Evolutionary conservation across 2,113 vertebrate genomes (phyloP).

Genomic region (Podilymbus podiceps): DNA sequence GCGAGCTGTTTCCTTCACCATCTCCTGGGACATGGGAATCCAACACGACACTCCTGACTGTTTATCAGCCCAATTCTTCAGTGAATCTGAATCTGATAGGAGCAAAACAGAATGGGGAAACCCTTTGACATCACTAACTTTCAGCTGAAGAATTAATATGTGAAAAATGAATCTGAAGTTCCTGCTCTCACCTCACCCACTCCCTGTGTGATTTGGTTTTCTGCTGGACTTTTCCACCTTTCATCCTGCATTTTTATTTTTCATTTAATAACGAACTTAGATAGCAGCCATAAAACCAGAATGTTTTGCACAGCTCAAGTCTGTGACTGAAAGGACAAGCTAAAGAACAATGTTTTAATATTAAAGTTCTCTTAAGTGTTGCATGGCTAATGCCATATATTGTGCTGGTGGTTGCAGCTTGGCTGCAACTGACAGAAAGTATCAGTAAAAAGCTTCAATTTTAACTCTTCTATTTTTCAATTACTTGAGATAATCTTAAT

Average conservation of each 20-base stretch:
- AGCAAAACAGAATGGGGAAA: not conserved
- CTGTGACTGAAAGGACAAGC: not conserved
- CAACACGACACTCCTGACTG: not conserved
- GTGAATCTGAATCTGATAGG: not conserved
- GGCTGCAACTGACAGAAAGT: not conserved
- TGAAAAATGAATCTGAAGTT: not conserved
- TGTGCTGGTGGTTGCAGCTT: not conserved
- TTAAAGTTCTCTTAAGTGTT: not conserved
- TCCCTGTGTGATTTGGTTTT: not conserved
- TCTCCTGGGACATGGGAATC: constrained; percentile 31
- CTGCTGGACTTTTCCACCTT: not conserved
- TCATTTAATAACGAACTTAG: not conserved
- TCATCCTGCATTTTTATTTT: not conserved
- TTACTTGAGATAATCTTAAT: not conserved
- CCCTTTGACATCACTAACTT: constrained; percentile 38
- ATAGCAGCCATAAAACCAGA: not conserved
- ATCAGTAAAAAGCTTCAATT: not conserved
- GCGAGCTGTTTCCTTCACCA: not conserved
- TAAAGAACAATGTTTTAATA: not conserved
- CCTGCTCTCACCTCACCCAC: not conserved
- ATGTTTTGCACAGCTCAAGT: not conserved
- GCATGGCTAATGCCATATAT: not conserved
- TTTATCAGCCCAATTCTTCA: not conserved
- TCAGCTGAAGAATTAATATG: not conserved
- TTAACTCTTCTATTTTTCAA: not conserved